Evolutionary conservation across 2,888 invertebrate genomes (phyloP).

Genomic region (Heliconius aoede): DNA sequence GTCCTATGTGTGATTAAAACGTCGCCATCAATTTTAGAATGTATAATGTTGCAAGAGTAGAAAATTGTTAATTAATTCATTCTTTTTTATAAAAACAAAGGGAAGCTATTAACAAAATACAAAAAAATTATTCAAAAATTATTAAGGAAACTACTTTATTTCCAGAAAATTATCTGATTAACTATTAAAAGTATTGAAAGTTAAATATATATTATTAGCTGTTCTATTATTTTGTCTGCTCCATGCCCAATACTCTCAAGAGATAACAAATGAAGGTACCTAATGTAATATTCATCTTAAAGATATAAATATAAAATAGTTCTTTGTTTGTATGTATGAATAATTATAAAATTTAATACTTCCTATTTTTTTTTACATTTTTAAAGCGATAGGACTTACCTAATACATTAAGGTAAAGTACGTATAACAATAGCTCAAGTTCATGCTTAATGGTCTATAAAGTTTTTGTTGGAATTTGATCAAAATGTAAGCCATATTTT

Average conservation of each 20-base stretch:
- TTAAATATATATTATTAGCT: too few species aligned
- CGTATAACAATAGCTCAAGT: not conserved
- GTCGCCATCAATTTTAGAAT: not conserved
- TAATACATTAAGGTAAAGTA: not conserved
- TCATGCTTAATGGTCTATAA: not conserved
- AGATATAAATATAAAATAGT: too few species aligned
- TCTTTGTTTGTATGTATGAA: too few species aligned
- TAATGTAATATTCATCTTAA: too few species aligned
- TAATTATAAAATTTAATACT: not conserved
- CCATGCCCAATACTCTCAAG: too few species aligned
- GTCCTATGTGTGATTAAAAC: constrained; percentile 8
- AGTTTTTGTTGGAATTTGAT: constrained; percentile 1
- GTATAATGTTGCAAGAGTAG: not conserved
- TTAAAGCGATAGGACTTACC: not conserved
- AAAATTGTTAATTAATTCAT: not conserved
- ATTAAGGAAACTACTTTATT: too few species aligned
- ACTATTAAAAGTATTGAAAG: too few species aligned
- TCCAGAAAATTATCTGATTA: too few species aligned
- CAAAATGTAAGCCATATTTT: not conserved
- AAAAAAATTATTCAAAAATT: too few species aligned
- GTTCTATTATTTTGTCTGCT: too few species aligned
- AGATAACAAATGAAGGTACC: too few species aligned
- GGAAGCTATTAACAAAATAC: too few species aligned
- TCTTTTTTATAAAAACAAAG: not conserved
- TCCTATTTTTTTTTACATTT: not conserved